Base-by-base conservation (phyloP, 2,888 invertebrate genomes). In the Ceraclea dissimilis region DNA sequence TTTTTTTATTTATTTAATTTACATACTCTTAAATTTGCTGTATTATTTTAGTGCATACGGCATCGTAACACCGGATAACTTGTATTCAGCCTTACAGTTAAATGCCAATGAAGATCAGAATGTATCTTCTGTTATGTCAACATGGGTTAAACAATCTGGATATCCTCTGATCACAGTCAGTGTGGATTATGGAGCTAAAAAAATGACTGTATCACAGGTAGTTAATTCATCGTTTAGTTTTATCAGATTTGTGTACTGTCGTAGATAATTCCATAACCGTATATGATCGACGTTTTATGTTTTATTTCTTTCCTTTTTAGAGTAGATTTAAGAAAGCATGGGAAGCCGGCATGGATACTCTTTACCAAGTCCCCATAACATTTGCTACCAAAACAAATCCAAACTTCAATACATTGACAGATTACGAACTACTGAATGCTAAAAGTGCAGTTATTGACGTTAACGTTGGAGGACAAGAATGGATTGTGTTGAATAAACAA, bases 81-180 rank as follows among this genome's bases (percentile, higher is more conserved):
- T 86, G 1, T 80, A 82, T 62, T 60, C 67, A 52, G 66, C 72
- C 13, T 71, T 84, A 1, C 70, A 76, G 60, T 65, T 68, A 57
- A 74, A 69, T 1, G 65, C 67, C 0, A 65, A 60, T 0, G 20
- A 56, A 0, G 19, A 60, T 63, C 1, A 65, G 21, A 60, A 73
- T 0, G 63, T 71, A 2, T 72, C 75, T 53, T 70, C 70, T 39
- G 79, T 83, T 68, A 81, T 83, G 63, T 73, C 69, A 54, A 71
- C 77, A 1, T 87, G 86, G 86, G 78, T 82, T 0, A 76, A 78
- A 21, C 78, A 83, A 63, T 68, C 75, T 22, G 84, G 84, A 11
- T 82, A 78, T 62, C 86, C 85, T 0, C 70, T 84, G 0, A 65
- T 85, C 1, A 75, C 70, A 13, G 81, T 84, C 0, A 67, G 70